Base-by-base conservation (phyloP, 2,797 vertebrate species). In the Notoglanidium macrostoma region DNA sequence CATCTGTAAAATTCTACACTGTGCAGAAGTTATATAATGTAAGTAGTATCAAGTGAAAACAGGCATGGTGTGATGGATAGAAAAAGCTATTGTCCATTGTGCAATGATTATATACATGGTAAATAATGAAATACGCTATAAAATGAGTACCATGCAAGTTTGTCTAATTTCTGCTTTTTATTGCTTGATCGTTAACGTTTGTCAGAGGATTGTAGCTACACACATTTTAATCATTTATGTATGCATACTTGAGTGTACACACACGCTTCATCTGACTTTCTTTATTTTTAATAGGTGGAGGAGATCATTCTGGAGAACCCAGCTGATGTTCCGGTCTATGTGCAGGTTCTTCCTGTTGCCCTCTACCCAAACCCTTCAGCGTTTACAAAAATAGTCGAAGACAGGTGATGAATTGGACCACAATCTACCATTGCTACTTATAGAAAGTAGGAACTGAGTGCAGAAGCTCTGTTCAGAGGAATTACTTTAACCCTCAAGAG, bases 251-350 rank as follows among this genome's bases (percentile, higher is more conserved):
- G 29, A 23, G 21, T 57, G 51, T 9, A 40, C n/a, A 14, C 29
- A 19, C 10, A 15, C 19, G 49, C 2, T 51, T 59, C 2, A 26
- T 40, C 51, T 44, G 7, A 44, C 29, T 29, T 10, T 17, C 44
- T 85, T 35, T 85, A 29, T 82, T 7, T 61, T n/a, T 6, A 15
- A 87, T 90, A 99, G 98, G 98, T 98, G 67, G 96, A 98, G 94
- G 97, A 98, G 90, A 95, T 99, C 89, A 95, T 97, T 91, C 92
- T 99, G 88, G 97, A 98, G 95, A 99, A 99, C 92, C 97, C 98
- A 68, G 95, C 98, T 1, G 98, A 99, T 21, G 94, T 97, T 86
- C 97, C 98, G 0, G 94, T 99, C 54, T 97, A 96, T 79, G 89
- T 98, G 90, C 98, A 99, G 51, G 95, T 99, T 88, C 94, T 99